phyloP scores from a whole-genome alignment of 2,113 vertebrate genomes.

The Tupaia tana region DNA sequence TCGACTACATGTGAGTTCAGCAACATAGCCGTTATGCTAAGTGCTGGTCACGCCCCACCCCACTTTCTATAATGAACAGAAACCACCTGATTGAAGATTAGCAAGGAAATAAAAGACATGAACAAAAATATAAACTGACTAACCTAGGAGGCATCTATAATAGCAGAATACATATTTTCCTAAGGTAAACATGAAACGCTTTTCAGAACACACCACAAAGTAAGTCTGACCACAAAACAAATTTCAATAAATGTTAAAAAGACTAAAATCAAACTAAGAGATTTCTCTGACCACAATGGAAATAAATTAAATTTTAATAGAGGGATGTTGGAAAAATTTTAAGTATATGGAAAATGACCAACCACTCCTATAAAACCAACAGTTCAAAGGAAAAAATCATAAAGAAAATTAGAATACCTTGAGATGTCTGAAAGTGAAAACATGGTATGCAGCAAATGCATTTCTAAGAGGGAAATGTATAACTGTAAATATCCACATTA shows the following conservation, averaged over 20 bases:
- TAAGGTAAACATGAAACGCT: not conserved
- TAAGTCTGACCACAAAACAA: not conserved
- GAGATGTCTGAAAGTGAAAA: slow-evolving; percentile 24
- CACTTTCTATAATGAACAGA: not conserved
- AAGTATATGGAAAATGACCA: not conserved
- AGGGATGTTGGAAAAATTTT: slow-evolving; percentile 3
- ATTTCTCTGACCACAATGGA: not conserved
- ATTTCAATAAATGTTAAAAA: not conserved
- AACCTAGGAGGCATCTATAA: not conserved
- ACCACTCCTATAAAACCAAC: not conserved
- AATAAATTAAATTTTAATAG: not conserved
- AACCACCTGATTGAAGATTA: not conserved
- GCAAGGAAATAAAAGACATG: not conserved
- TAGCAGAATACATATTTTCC: not conserved
- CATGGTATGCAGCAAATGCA: not conserved
- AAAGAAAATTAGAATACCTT: slow-evolving; percentile 18
- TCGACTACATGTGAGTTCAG: too few species aligned
- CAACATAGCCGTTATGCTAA: too few species aligned
- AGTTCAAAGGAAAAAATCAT: not conserved
- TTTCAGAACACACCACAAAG: not conserved
- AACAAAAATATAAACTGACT: not conserved
- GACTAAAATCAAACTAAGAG: not conserved
- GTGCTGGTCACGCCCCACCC: too few species aligned
- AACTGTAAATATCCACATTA: not conserved
- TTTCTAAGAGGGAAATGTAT: not conserved